Evolutionary conservation across 2,888 invertebrate species (phyloP).

Genomic region (Drosophila borealis): DNA sequence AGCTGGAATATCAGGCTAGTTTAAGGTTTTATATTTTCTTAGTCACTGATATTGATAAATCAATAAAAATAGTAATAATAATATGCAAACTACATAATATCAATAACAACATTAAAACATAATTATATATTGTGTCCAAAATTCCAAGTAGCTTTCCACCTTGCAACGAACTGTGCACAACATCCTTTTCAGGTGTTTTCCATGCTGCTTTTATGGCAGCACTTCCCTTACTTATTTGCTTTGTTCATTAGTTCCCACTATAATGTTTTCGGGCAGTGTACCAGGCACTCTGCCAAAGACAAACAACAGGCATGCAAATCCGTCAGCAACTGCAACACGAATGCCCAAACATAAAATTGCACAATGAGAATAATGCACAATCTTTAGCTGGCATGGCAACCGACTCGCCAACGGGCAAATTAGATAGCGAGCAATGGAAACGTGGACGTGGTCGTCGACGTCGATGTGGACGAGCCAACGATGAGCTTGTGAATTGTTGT

Average conservation of each 20-base stretch:
- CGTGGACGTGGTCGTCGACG: not conserved
- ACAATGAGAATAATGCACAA: conserved; percentile 47
- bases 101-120: too few species aligned
- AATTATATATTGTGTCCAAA: too few species aligned
- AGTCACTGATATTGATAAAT: too few species aligned
- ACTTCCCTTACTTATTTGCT: not conserved
- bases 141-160: too few species aligned
- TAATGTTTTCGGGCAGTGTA: conserved; percentile 29
- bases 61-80: too few species aligned
- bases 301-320: conserved; percentile 24
- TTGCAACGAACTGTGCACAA: too few species aligned
- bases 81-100: too few species aligned
- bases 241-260: not conserved
- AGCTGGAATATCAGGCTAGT: too few species aligned
- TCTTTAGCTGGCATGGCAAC: conserved; percentile 48
- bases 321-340: conserved; percentile 11
- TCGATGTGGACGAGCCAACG: conserved; percentile 2
- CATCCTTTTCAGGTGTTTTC: too few species aligned
- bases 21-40: too few species aligned
- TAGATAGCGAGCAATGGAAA: conserved; percentile 7
- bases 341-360: conserved; percentile 30
- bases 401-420: conserved; percentile 33
- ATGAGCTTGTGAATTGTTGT: conserved; percentile 27
- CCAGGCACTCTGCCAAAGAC: conserved; percentile 6
- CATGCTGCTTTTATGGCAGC: not conserved